Percentiles rank a stretch among this genome's conserved stretches.
phyloP scores from a whole-genome alignment of 1,140 invertebrate species.

The Coboldia fuscipes region DNA sequence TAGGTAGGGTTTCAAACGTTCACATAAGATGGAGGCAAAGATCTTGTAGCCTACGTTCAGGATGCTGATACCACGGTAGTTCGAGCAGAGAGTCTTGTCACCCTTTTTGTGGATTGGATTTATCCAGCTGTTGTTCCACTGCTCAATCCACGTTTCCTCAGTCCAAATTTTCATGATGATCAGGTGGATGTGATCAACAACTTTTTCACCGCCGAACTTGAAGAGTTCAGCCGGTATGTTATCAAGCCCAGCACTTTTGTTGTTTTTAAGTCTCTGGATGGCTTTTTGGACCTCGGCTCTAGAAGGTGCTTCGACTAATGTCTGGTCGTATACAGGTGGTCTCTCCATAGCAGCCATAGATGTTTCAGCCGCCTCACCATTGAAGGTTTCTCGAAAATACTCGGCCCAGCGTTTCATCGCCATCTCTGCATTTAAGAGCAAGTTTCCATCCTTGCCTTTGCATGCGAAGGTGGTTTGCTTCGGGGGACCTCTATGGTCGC shows the following conservation, averaged over 20 bases:
- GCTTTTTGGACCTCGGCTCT: background rate
- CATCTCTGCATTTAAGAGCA: background rate
- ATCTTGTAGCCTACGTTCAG: constrained; percentile 1
- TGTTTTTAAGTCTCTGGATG: background rate
- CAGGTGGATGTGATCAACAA: background rate
- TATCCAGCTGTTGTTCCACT: constrained; percentile 8
- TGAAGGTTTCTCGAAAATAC: background rate
- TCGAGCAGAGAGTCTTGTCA: constrained; percentile 6
- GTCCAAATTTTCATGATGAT: constrained; percentile 5
- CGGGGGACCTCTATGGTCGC: background rate
- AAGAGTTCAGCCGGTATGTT: background rate
- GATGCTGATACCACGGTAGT: constrained; percentile 10
- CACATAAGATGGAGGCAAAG: too few relatives aligned
- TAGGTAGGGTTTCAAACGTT: too few relatives aligned
- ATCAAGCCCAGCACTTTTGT: background rate
- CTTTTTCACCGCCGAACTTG: background rate
- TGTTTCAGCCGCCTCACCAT: background rate
- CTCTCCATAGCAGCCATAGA: too few relatives aligned
- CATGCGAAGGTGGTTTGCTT: background rate
- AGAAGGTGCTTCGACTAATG: background rate
- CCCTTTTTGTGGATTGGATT: constrained; percentile 11
- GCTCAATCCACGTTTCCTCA: constrained; percentile 7
- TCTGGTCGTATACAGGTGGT: background rate
- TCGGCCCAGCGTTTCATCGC: background rate
- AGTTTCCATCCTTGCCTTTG: background rate